Evolutionary conservation across 1,140 invertebrate genomes (phyloP).

Genomic region (Tetramorium parvispinum): DNA sequence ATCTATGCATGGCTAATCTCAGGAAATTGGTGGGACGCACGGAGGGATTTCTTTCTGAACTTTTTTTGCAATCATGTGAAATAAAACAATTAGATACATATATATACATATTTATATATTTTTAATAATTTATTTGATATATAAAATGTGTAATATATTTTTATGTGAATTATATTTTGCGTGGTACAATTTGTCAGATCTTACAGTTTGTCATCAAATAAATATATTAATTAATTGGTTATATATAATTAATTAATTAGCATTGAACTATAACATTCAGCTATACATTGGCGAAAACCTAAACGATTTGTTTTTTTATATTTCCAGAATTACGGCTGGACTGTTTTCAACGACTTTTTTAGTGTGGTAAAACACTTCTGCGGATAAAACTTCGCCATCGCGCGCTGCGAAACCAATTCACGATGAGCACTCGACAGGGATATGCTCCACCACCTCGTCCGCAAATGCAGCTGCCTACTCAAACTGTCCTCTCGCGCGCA

Average conservation of each 20-base stretch:
- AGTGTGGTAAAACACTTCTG: conserved; percentile 14
- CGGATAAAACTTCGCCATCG: conserved; percentile 33
- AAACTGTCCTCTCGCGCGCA: conserved; percentile 41
- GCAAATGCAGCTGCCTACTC: conserved; percentile 59
- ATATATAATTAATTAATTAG: background rate
- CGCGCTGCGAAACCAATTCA: conserved; percentile 41
- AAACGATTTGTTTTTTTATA: background rate
- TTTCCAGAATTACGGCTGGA: background rate
- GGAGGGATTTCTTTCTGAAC: background rate
- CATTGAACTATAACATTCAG: background rate
- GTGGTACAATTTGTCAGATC: background rate
- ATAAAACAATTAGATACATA: background rate
- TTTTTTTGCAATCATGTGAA: background rate
- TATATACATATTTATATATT: too few relatives aligned
- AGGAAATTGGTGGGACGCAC: background rate
- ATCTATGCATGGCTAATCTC: background rate
- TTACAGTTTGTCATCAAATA: background rate
- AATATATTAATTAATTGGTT: background rate
- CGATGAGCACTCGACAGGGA: conserved; percentile 51
- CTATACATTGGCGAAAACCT: background rate
- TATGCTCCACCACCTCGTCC: conserved; percentile 51
- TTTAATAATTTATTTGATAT: too few relatives aligned
- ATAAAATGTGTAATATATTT: background rate
- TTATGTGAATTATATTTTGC: background rate
- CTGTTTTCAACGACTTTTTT: conserved; percentile 42